Conservation (phyloP, 2,797 vertebrate genomes). For the Loris lydekkerianus region DNA sequence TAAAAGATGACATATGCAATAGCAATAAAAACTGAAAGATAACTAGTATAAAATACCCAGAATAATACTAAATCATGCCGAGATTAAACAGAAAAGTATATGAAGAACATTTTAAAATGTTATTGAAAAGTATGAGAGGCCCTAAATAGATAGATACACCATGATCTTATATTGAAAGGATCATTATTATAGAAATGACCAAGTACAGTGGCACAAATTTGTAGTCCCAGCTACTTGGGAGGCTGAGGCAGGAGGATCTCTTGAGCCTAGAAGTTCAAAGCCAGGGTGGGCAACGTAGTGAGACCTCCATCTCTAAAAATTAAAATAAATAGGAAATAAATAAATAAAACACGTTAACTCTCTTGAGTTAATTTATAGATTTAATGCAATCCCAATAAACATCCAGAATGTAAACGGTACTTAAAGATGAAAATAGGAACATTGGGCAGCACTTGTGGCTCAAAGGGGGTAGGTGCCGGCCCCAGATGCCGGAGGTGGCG, state of each 20-base stretch:
- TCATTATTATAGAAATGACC: neutral
- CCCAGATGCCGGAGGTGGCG: too few species aligned
- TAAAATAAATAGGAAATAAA: neutral
- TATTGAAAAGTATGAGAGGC: conserved; percentile 29
- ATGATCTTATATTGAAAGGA: conserved; percentile 33
- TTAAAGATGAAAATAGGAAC: conserved; percentile 32
- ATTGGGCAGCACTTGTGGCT: neutral
- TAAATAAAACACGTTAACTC: neutral
- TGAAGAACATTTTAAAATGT: neutral
- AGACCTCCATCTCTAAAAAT: neutral
- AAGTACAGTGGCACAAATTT: rapidly evolving
- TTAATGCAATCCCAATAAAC: conserved; percentile 29
- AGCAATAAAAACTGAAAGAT: neutral
- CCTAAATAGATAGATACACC: conserved; percentile 12
- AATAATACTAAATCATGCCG: neutral
- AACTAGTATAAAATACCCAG: neutral
- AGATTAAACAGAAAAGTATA: neutral
- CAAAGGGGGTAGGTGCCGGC: too few species aligned
- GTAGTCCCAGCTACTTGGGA: neutral
- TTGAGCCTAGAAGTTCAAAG: neutral
- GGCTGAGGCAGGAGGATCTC: neutral
- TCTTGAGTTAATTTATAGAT: neutral
- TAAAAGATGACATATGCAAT: neutral
- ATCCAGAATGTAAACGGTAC: neutral
- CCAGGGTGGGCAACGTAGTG: neutral